Evolutionary conservation across 2,113 vertebrate species (phyloP), one percentile per base, ranked within the genome.

Genomic region (Sylvicapra grimmia): DNA sequence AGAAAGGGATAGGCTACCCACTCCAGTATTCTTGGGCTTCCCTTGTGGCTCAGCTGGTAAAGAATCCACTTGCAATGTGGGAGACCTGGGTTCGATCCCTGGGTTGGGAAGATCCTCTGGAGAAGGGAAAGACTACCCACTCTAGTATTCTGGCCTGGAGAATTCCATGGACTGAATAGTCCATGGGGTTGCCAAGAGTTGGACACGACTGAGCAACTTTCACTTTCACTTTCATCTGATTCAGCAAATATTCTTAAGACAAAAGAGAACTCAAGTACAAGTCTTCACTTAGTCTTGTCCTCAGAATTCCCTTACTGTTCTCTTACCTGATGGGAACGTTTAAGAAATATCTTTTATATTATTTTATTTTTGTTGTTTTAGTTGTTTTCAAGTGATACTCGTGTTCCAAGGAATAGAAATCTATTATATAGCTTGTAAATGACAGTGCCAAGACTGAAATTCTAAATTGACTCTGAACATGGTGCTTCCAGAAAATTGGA

Each of bases 231-330:
- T 94, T 90, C 16, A 49, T 8, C 21, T 59, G 29, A 87, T 82
- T 90, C 21, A 96, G 14, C 56, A 96, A 68, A 90, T 91, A 84
- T 68, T 94, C 49, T 88, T 14, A 96, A 96, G 14, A 7, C 83
- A 65, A 83, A 95, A 77, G 61, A 47, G 2, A 87, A 68, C 87
- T 31, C 63, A 96, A 33, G 8, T 72, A 16, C 16, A 33, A 83
- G 53, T 63, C 82, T 65, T 93, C 27, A 84, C 59, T 90, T 94
- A 80, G 61, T 94, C n/a, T 84, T 89, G 8, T 51, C 40, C 40
- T 92, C 72, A 63, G 13, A 84, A 53, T 93, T 93, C 33, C 33
- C 40, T 59, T 96, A 77, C 27, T 31, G 29, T 77, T 47, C 61
- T 94, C 4, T 77, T 83, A 77, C 27, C 27, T 59, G 1, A 33